A percentile compares a stretch with the other conserved stretches of the same genome.
Conservation (phyloP, 2,888 invertebrate genomes). For the Leptothorax acervorum region DNA sequence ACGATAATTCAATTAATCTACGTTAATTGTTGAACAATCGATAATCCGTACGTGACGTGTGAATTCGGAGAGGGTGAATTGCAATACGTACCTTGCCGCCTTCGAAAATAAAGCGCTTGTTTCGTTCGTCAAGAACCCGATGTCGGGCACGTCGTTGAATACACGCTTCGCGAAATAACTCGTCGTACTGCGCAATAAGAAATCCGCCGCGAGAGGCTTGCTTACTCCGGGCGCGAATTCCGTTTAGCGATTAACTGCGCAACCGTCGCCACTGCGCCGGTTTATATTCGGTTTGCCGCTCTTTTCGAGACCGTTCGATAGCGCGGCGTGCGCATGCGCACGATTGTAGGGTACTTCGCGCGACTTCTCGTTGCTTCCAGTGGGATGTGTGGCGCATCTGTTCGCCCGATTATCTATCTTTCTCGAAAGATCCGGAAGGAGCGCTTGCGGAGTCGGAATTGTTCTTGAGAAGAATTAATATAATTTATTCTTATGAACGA, state of each 20-base stretch:
- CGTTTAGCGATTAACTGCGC: slow-evolving; percentile 65
- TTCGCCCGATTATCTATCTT: background rate
- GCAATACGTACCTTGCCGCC: background rate
- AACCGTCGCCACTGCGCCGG: background rate
- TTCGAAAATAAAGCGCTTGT: background rate
- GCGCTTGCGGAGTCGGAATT: background rate
- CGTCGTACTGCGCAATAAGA: slow-evolving; percentile 30
- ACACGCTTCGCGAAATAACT: slow-evolving; percentile 2
- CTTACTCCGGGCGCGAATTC: background rate
- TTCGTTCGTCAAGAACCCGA: slow-evolving; percentile 9
- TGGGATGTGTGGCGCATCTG: background rate
- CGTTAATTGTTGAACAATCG: background rate
- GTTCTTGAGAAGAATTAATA: background rate
- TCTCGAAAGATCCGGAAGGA: background rate
- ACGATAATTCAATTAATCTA: background rate
- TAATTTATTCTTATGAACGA: background rate
- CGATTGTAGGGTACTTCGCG: background rate
- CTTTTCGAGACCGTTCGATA: slow-evolving; percentile 70
- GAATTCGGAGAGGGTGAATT: background rate
- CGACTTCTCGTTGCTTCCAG: background rate
- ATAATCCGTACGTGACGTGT: background rate
- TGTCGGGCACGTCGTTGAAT: background rate
- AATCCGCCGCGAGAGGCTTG: background rate
- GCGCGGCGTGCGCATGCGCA: slow-evolving; percentile 21
- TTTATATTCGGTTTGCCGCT: slow-evolving; percentile 66